A percentile compares a stretch with the other conserved stretches of the same genome.
Conservation (phyloP, 35 echinoderm and acorn worm species). For the Holothuria glaberrima region DNA sequence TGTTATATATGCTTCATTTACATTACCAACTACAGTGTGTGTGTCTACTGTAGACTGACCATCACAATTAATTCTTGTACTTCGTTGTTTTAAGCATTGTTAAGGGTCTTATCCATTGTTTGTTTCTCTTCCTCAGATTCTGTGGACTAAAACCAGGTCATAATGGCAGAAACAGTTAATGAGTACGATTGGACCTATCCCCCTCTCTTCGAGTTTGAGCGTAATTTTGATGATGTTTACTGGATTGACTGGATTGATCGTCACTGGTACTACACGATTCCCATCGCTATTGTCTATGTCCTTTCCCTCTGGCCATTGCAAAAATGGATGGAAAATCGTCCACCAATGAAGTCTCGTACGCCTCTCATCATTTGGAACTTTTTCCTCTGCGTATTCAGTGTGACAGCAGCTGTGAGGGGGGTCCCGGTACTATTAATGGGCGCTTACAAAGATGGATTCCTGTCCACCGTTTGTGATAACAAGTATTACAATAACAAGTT, state of each 20-base stretch:
- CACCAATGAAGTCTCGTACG: constrained; percentile 55
- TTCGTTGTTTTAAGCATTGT: too few relatives aligned
- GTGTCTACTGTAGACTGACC: too few relatives aligned
- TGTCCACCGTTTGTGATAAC: constrained; percentile 72
- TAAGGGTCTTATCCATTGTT: too few relatives aligned
- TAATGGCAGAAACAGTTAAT: neutral
- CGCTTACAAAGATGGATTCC: constrained; percentile 63
- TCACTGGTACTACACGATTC: constrained; percentile 63
- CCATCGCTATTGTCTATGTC: constrained; percentile 68
- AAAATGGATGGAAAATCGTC: constrained; percentile 71
- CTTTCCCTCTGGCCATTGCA: constrained; percentile 55
- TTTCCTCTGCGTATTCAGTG: constrained; percentile 78
- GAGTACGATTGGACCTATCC: constrained; percentile 51
- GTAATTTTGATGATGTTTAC: constrained; percentile 58
- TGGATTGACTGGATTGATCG: constrained; percentile 64
- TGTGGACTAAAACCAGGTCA: neutral
- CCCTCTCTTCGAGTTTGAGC: constrained; percentile 60
- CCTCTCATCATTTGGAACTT: constrained; percentile 87
- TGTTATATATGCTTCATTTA: too few relatives aligned
- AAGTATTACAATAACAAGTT: constrained; percentile 68
- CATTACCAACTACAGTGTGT: too few relatives aligned
- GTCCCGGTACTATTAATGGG: constrained; percentile 57
- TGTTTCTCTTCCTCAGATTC: too few relatives aligned
- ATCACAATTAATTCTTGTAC: too few relatives aligned
- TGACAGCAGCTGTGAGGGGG: constrained; percentile 54